A percentile compares a stretch with the other conserved stretches of the same genome.
Conservation (phyloP, 1,140 invertebrate species). For the Thereuonema tuberculata region DNA sequence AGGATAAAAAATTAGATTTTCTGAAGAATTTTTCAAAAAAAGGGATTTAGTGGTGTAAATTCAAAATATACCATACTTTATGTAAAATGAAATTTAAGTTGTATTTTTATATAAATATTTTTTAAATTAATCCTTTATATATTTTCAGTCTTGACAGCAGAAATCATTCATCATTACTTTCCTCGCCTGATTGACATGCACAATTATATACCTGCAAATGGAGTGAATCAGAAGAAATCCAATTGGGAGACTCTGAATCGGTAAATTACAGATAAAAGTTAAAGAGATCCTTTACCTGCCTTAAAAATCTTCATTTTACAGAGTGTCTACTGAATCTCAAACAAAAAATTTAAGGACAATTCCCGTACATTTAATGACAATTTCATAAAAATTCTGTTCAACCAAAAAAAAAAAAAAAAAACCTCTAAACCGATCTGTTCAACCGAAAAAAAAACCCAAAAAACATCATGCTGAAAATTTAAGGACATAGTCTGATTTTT, state of each 20-base stretch:
- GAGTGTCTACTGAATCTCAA: neutral
- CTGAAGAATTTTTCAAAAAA: neutral
- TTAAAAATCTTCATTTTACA: neutral
- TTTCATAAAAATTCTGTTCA: neutral
- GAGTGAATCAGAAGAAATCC: neutral
- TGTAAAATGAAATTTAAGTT: no score
- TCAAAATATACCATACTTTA: no score
- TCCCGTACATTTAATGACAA: neutral
- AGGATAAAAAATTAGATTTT: neutral
- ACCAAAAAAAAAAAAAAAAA: neutral
- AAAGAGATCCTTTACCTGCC: neutral
- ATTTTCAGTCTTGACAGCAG: neutral
- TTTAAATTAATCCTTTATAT: no score
- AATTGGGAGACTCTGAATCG: conserved; percentile 4
- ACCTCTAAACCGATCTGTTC: neutral
- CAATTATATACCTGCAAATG: conserved; percentile 4
- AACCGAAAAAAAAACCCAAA: no score
- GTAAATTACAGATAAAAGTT: no score
- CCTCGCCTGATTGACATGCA: conserved; percentile 1
- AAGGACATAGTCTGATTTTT: no score
- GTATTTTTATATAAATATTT: no score
- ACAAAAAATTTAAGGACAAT: neutral
- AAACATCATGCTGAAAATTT: no score
- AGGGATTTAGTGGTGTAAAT: no score
- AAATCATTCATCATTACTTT: conserved; percentile 1